A percentile compares a stretch with the other conserved stretches of the same genome.
Conservation (phyloP, 2,113 vertebrate genomes). For the Callaeas wilsoni region DNA sequence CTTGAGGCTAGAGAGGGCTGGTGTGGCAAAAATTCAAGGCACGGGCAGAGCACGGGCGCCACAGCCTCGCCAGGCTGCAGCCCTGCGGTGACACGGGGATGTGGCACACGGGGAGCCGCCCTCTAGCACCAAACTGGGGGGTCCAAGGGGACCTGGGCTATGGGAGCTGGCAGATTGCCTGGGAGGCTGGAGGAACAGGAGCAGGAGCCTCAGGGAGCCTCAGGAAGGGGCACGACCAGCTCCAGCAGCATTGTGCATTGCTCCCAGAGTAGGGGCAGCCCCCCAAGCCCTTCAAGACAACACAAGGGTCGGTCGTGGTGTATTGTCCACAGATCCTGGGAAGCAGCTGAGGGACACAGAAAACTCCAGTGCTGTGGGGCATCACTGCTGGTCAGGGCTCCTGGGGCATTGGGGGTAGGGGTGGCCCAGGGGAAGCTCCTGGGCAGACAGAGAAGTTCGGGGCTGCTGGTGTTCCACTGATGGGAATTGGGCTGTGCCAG, state of each 20-base stretch:
- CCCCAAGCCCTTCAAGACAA: not conserved
- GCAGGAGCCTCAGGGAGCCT: not conserved
- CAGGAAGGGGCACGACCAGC: not conserved
- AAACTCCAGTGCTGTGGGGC: not conserved
- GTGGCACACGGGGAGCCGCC: rapidly evolving
- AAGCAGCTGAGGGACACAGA: not conserved
- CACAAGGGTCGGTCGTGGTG: rapidly evolving
- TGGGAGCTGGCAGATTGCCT: not conserved
- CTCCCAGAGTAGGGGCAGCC: not conserved
- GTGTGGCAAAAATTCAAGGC: not conserved
- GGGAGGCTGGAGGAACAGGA: not conserved
- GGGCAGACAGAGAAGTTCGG: not conserved
- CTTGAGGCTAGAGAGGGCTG: constrained; percentile 10
- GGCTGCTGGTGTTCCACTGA: not conserved
- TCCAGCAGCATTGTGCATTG: not conserved
- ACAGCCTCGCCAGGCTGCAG: not conserved
- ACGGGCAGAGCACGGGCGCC: rapidly evolving
- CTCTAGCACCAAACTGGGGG: rapidly evolving
- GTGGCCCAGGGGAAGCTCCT: not conserved
- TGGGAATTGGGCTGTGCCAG: not conserved
- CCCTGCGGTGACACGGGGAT: rapidly evolving
- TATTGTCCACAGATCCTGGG: not conserved
- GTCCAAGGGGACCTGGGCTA: not conserved
- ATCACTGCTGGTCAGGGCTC: not conserved
- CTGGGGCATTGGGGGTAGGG: not conserved